Evolutionary conservation across 2,888 invertebrate genomes (phyloP).

Genomic region (Ommatoiulus sabulosus): DNA sequence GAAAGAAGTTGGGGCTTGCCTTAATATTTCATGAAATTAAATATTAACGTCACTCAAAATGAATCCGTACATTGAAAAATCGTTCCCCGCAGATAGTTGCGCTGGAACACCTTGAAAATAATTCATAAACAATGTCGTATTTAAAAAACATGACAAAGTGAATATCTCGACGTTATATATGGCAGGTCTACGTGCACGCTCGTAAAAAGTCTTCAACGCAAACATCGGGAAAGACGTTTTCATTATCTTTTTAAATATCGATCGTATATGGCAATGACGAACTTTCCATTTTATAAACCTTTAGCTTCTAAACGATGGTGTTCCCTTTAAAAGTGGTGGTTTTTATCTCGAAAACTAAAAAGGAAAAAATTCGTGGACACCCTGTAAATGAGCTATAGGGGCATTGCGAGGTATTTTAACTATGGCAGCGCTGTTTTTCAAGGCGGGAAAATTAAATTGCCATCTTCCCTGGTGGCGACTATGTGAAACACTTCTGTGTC

Average conservation of each 20-base stretch:
- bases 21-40: constrained; percentile 45
- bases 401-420: too few relatives aligned
- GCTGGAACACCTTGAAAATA: constrained; percentile 35
- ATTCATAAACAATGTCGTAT: constrained; percentile 45
- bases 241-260: constrained; percentile 20
- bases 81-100: constrained; percentile 30
- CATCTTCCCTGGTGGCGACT: neutral
- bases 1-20: neutral
- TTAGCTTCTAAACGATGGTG: neutral
- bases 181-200: neutral
- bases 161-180: neutral
- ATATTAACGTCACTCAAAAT: constrained; percentile 48
- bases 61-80: constrained; percentile 41
- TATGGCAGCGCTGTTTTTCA: neutral
- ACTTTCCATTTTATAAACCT: neutral
- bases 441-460: neutral
- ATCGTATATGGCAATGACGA: neutral
- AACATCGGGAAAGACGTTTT: neutral
- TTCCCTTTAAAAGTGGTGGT: neutral
- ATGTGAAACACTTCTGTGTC: neutral
- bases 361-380: too few relatives aligned
- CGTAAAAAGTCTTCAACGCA: neutral
- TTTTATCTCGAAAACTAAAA: too few relatives aligned
- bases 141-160: constrained; percentile 42
- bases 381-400: too few relatives aligned